These are phyloP conservation scores for Nasonia longicornis DNA, from an alignment of 1,140 invertebrate genomes.

Conservation along the genomic window DNA sequence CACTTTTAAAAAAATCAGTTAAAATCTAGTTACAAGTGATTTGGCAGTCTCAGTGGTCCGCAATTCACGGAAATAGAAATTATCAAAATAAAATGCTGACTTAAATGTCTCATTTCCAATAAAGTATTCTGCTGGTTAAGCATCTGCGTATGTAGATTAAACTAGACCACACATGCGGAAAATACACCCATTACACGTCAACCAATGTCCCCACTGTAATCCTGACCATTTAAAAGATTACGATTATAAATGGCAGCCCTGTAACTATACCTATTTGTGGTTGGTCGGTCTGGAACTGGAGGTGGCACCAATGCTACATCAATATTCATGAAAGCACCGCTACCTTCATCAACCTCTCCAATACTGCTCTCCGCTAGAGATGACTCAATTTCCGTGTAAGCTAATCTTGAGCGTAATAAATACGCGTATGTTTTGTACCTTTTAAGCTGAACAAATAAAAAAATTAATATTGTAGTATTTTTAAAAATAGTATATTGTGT, in stretches of 20 bases:
- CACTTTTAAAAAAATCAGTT: slow-evolving; percentile 23
- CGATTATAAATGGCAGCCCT: slow-evolving; percentile 78
- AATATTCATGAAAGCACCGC: slow-evolving; percentile 63
- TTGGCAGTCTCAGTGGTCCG: slow-evolving; percentile 36
- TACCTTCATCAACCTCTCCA: slow-evolving; percentile 81
- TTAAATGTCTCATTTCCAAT: slow-evolving; percentile 5
- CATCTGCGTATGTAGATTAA: slow-evolving; percentile 52
- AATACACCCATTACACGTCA: slow-evolving; percentile 82
- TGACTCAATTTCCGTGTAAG: slow-evolving; percentile 74
- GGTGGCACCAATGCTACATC: slow-evolving; percentile 65
- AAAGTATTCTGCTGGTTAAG: slow-evolving; percentile 39
- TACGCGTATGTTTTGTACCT: slow-evolving; percentile 89
- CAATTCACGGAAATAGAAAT: background rate
- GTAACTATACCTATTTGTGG: slow-evolving; percentile 88
- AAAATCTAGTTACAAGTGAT: slow-evolving; percentile 21
- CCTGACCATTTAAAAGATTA: slow-evolving; percentile 71
- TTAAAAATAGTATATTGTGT: background rate
- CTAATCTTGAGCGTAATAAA: slow-evolving; percentile 81
- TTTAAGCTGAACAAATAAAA: slow-evolving; percentile 77
- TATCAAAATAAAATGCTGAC: background rate
- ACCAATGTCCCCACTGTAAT: slow-evolving; percentile 77
- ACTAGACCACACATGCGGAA: slow-evolving; percentile 82
- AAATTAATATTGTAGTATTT: slow-evolving; percentile 8
- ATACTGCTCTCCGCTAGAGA: slow-evolving; percentile 78
- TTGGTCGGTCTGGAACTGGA: slow-evolving; percentile 68